Evolutionary conservation across 2,113 vertebrate species (phyloP).

Genomic region (Cephalopterus ornatus): DNA sequence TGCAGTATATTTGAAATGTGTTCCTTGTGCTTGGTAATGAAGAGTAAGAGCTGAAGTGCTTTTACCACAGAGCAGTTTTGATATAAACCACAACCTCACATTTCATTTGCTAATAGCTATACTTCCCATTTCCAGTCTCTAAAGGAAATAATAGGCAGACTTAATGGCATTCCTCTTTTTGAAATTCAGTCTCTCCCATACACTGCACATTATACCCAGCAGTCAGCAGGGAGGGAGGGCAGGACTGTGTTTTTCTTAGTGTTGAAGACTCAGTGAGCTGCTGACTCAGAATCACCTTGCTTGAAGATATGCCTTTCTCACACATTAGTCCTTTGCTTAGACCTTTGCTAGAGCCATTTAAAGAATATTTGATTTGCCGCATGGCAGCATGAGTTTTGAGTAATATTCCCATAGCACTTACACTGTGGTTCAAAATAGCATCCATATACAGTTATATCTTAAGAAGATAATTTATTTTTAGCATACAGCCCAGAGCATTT

Average conservation of each 20-base stretch:
- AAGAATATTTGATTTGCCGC: neutral
- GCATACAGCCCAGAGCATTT: neutral
- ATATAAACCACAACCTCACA: neutral
- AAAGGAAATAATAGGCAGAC: neutral
- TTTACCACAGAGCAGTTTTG: neutral
- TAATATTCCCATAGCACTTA: neutral
- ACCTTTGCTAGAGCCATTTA: neutral
- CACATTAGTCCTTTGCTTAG: neutral
- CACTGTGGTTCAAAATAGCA: neutral
- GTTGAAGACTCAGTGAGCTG: neutral
- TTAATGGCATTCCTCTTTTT: neutral
- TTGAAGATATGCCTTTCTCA: neutral
- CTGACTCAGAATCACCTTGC: slow-evolving; percentile 13
- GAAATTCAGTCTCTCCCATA: neutral
- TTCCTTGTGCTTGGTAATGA: neutral
- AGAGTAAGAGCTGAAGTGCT: neutral
- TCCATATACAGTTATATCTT: neutral
- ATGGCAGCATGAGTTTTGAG: neutral
- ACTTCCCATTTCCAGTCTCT: neutral
- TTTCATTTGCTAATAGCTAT: neutral
- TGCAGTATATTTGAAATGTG: neutral
- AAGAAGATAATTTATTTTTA: slow-evolving; percentile 26
- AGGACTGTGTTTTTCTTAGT: neutral
- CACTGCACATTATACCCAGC: neutral
- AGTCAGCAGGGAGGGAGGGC: neutral